A percentile compares a stretch with the other conserved stretches of the same genome.
phyloP scores from a whole-genome alignment of 1,140 invertebrate genomes.

The Phymastichus coffea region DNA sequence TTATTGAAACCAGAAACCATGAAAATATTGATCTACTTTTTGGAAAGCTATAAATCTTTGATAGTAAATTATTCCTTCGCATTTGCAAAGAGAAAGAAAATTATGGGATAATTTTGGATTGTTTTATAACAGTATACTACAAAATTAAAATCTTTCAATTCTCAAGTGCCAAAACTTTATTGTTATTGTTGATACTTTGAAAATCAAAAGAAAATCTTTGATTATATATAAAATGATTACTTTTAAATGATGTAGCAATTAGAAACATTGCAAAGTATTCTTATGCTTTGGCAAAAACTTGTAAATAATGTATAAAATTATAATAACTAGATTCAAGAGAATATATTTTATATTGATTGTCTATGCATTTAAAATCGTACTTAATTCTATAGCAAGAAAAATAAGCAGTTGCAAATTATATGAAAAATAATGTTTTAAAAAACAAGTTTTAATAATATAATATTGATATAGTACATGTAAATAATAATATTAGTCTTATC shows the following conservation, averaged over 20 bases:
- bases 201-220: slow-evolving; percentile 1
- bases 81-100: no score
- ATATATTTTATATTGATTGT: slow-evolving; percentile 20
- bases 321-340: slow-evolving; percentile 12
- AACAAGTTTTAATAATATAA: no score
- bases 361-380: neutral
- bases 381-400: slow-evolving; percentile 13
- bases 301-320: slow-evolving; percentile 30
- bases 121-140: no score
- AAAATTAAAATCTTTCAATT: neutral
- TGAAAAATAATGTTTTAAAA: no score
- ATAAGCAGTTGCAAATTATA: slow-evolving; percentile 1
- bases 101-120: no score
- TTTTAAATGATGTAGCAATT: slow-evolving; percentile 7
- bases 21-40: no score
- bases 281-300: slow-evolving; percentile 20
- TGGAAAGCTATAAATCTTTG: no score
- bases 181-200: neutral
- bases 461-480: slow-evolving; percentile 45
- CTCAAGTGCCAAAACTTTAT: slow-evolving; percentile 24
- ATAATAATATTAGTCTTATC: slow-evolving; percentile 47
- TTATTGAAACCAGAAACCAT: no score
- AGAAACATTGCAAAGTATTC: neutral
- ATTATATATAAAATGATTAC: neutral
- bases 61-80: no score